Percentiles rank a stretch among this genome's conserved stretches.
Conservation (phyloP, 2,797 vertebrate genomes). For the Euthynnus affinis region DNA sequence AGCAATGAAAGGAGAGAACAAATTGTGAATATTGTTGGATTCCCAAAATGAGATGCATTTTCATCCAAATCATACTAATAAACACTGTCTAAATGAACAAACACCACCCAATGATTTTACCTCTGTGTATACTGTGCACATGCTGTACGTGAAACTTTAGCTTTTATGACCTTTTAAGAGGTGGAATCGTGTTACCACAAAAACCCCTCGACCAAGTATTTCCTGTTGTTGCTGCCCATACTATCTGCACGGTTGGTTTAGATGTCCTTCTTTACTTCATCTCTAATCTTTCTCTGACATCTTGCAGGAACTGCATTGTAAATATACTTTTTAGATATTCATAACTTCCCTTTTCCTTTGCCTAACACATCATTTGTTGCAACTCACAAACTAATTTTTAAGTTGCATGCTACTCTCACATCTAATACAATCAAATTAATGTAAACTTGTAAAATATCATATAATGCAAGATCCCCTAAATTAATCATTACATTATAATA, state of each 20-base stretch:
- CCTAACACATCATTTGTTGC: background rate
- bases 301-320: background rate
- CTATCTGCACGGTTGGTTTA: background rate
- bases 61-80: background rate
- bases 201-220: conserved; percentile 6
- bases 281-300: background rate
- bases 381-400: background rate
- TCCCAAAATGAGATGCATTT: no score
- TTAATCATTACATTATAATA: no score
- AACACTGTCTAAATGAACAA: background rate
- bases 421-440: background rate
- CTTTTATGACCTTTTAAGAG: background rate
- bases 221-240: conserved; percentile 47
- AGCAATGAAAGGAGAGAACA: no score
- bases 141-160: background rate
- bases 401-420: no score
- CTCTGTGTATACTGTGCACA: background rate
- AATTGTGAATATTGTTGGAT: no score
- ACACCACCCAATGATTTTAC: background rate
- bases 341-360: background rate
- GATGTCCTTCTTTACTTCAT: background rate
- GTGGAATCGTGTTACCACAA: conserved; percentile 14
- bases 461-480: no score
- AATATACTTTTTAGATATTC: background rate
- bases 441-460: no score